Conservation (phyloP, 2,888 invertebrate species). For the Reticulitermes lucifugus region DNA sequence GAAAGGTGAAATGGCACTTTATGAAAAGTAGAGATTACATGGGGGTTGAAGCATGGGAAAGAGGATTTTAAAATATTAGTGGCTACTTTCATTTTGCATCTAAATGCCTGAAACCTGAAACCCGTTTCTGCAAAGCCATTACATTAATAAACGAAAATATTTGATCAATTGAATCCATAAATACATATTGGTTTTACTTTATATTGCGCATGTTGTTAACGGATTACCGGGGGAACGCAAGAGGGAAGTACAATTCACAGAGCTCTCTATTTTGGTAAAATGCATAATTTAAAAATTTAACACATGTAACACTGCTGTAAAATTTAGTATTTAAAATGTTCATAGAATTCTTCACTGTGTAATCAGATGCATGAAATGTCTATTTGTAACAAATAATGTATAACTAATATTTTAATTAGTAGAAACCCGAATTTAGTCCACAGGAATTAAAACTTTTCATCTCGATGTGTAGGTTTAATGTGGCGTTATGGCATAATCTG, state of each 20-base stretch:
- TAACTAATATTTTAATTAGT: constrained; percentile 5
- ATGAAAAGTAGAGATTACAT: background rate
- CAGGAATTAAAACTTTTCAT: background rate
- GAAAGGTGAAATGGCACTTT: background rate
- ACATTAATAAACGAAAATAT: constrained; percentile 6
- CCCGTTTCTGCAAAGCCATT: background rate
- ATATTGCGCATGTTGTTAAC: background rate
- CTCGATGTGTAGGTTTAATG: background rate
- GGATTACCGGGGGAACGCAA: background rate
- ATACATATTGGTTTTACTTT: constrained; percentile 14
- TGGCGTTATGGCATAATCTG: background rate
- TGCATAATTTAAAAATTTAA: background rate
- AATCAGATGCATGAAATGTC: background rate
- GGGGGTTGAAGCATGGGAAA: background rate
- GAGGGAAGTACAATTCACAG: background rate
- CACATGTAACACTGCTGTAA: background rate
- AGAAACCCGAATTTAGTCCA: background rate
- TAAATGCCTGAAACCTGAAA: background rate
- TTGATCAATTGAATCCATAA: constrained; percentile 12
- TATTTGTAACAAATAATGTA: background rate
- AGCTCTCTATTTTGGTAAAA: background rate
- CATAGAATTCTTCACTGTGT: background rate
- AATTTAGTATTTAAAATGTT: background rate
- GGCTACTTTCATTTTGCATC: background rate
- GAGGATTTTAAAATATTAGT: background rate